These are phyloP conservation scores for Caerostris extrusa DNA, from an alignment of 1,140 invertebrate species.

Conservation along the genomic window DNA sequence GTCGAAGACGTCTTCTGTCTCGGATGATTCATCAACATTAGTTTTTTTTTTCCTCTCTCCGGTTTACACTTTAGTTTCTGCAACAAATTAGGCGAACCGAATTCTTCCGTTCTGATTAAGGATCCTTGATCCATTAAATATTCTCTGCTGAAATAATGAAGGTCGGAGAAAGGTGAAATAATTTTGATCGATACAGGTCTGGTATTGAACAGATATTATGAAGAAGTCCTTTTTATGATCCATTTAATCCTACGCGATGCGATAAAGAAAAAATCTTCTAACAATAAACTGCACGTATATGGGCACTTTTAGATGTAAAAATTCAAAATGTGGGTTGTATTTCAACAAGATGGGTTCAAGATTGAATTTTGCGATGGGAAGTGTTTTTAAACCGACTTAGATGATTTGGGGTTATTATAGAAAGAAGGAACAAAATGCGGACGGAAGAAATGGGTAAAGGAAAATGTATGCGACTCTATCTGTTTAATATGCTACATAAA, in stretches of 20 bases:
- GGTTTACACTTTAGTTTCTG: background rate
- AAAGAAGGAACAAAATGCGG: background rate
- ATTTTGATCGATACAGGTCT: background rate
- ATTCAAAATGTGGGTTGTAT: background rate
- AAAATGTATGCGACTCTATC: background rate
- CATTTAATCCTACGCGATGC: background rate
- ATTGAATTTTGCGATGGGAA: background rate
- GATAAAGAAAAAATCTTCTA: background rate
- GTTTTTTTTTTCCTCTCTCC: background rate
- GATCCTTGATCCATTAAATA: background rate
- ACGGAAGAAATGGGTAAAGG: background rate
- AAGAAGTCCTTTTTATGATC: background rate
- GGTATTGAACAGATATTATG: background rate
- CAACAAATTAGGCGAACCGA: conserved; percentile 7
- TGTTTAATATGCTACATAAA: background rate
- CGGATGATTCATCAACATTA: background rate
- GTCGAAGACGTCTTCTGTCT: background rate
- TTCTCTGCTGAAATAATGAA: background rate
- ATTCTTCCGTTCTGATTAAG: background rate
- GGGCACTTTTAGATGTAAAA: background rate
- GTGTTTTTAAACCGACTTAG: background rate
- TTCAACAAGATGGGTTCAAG: background rate
- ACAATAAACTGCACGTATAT: background rate
- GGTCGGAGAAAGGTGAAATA: background rate
- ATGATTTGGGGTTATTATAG: background rate